Percentiles rank a stretch among this genome's conserved stretches.
Conservation (phyloP, 64 coral and sea anemone species). For the Montipora cactus region DNA sequence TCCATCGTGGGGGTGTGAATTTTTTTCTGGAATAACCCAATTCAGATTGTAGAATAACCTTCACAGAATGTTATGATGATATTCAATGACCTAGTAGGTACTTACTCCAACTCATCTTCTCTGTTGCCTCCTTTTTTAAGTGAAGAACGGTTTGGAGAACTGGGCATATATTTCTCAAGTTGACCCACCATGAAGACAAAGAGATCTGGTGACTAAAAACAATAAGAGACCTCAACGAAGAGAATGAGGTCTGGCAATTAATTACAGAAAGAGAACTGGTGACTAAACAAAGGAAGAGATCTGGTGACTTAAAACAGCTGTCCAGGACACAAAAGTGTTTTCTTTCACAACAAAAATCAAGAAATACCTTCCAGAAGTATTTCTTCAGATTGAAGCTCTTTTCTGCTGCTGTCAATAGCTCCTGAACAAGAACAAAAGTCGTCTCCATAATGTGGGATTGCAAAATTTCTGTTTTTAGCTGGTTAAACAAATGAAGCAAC, state of each 20-base stretch:
- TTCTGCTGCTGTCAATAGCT: conserved; percentile 85
- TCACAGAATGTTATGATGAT: not conserved
- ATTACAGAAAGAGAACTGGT: not conserved
- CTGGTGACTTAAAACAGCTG: too few species aligned
- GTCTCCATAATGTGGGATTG: conserved; percentile 88
- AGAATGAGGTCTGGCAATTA: too few species aligned
- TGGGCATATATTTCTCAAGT: conserved; percentile 71
- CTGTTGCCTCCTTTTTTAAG: conserved; percentile 71
- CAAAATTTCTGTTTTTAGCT: conserved; percentile 91
- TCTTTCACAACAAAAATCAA: not conserved
- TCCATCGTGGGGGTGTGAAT: too few species aligned
- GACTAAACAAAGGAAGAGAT: too few species aligned
- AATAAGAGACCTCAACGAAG: not conserved
- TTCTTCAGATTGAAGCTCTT: conserved; percentile 91
- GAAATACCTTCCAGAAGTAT: conserved; percentile 94
- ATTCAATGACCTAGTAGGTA: not conserved
- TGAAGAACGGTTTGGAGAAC: conserved; percentile 29
- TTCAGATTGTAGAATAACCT: too few species aligned
- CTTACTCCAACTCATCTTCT: conserved; percentile 98
- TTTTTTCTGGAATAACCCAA: too few species aligned
- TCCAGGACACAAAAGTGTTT: too few species aligned
- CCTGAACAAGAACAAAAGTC: conserved; percentile 90
- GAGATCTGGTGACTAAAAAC: conserved; percentile 90
- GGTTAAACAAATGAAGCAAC: conserved; percentile 86
- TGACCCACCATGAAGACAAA: conserved; percentile 88